Base-by-base conservation (phyloP, 2,797 vertebrate genomes). In the Gymnothorax javanicus region DNA sequence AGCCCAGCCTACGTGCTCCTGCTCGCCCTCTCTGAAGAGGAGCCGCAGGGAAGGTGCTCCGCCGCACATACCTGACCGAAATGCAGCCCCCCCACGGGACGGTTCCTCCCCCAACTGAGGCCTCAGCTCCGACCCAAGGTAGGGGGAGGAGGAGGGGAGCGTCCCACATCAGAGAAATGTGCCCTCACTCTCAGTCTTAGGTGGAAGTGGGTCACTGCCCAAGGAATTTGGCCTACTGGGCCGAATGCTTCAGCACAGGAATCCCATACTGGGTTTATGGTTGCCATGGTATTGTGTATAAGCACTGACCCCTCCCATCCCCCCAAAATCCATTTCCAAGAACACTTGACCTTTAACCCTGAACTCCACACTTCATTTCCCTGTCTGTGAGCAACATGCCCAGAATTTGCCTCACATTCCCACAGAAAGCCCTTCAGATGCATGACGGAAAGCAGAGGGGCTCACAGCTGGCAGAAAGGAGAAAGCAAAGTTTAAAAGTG, bases 121-220 rank as follows among this genome's bases (percentile, higher is more conserved):
- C 77, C 77, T 2, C 50, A 2, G 52, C 77, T 56, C 5, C 20
- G 56, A 56, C 7, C 7, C 52, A 23, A 52, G 77, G 77, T 7
- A 3, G 7, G 15, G 1, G 50, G 7, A 20, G 23, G 23, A 81
- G 8, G 25, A n/a, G 27, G 27, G 82, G 33, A 54, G n/a, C 7
- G 64, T 15, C 84, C 84, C 67, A 50, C 84, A 83, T 83, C 15
- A 79, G 75, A 81, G 77, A 81, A 52, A 33, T 6, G 73, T 15
- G 6, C 9, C 73, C 33, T 4, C 3, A 33, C 6, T 43, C 12
- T 43, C 5, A 17, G 73, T 52, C 13, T 52, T 9, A 33, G 77
- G 77, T 81, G 77, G 77, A 81, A 81, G 20, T 50, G 60, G 77
- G 59, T 79, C 23, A 20, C 43, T 56, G 83, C 58, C 25, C 27